Conservation (phyloP, 2,113 vertebrate genomes). For the Acanthochromis polyacanthus region DNA sequence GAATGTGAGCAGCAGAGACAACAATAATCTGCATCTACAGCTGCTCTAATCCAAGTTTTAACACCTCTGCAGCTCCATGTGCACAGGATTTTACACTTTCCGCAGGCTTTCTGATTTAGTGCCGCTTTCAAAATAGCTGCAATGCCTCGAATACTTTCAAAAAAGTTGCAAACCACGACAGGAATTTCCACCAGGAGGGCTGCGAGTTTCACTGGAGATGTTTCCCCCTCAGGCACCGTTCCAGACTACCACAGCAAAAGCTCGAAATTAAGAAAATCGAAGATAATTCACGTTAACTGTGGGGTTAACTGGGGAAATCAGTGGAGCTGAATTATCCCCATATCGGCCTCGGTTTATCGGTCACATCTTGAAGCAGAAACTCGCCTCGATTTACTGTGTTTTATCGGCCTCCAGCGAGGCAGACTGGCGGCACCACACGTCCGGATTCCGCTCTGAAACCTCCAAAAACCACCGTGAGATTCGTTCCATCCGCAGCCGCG, state of each 20-base stretch:
- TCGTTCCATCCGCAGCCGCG: background rate
- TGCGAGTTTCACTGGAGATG: too few relatives aligned
- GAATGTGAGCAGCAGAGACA: too few relatives aligned
- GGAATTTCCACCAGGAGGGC: background rate
- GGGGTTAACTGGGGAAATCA: too few relatives aligned
- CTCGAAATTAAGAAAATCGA: too few relatives aligned
- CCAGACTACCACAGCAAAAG: too few relatives aligned
- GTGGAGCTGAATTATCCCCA: too few relatives aligned
- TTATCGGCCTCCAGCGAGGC: constrained; percentile 36
- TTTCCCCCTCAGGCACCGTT: too few relatives aligned
- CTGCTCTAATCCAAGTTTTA: too few relatives aligned
- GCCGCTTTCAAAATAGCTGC: background rate
- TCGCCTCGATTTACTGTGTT: background rate
- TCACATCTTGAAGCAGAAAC: constrained; percentile 3
- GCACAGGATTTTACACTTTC: too few relatives aligned
- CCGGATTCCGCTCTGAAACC: background rate
- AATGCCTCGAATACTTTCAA: background rate
- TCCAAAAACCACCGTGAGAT: background rate
- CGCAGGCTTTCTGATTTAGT: background rate
- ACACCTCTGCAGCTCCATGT: too few relatives aligned
- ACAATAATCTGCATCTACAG: too few relatives aligned
- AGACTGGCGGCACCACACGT: background rate
- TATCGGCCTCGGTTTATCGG: constrained; percentile 7
- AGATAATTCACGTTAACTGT: too few relatives aligned
- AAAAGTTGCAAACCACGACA: background rate